Percentiles rank a stretch among this genome's conserved stretches.
Evolutionary conservation across 2,797 vertebrate species (phyloP).

Genomic region (Pseudomugil tenellus): DNA sequence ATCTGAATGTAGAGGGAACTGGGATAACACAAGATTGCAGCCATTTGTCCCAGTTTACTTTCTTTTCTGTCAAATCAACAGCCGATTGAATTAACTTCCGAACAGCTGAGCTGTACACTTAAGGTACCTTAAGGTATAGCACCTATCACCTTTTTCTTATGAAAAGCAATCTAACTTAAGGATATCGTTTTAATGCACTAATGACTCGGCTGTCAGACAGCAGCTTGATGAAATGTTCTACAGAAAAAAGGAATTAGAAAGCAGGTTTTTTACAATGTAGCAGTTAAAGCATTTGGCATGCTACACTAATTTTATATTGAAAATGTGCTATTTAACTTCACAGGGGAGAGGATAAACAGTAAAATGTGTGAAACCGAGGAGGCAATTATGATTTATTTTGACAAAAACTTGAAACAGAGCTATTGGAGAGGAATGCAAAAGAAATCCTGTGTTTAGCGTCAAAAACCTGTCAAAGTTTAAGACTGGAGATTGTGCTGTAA

Average conservation of each 20-base stretch:
- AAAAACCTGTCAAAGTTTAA: constrained; percentile 27
- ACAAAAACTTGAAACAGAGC: constrained; percentile 29
- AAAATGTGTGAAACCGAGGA: constrained; percentile 55
- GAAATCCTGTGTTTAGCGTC: constrained; percentile 29
- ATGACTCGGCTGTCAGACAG: constrained; percentile 60
- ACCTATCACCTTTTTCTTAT: constrained; percentile 30
- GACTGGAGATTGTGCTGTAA: constrained; percentile 33
- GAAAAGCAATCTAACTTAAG: constrained; percentile 29
- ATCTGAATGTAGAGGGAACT: constrained; percentile 25
- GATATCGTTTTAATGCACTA: constrained; percentile 49
- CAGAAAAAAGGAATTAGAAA: constrained; percentile 32
- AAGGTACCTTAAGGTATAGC: neutral
- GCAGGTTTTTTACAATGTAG: constrained; percentile 17
- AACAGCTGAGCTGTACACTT: constrained; percentile 46
- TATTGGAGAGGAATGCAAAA: constrained; percentile 37
- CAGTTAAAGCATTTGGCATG: constrained; percentile 33
- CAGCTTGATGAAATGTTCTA: constrained; percentile 35
- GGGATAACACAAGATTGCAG: constrained; percentile 20
- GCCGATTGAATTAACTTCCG: constrained; percentile 55
- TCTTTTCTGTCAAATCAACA: constrained; percentile 43
- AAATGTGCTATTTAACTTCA: constrained; percentile 41
- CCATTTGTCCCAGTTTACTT: constrained; percentile 44
- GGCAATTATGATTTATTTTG: constrained; percentile 58
- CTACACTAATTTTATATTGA: constrained; percentile 27
- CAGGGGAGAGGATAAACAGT: constrained; percentile 28